Conservation (phyloP, 2,888 invertebrate species). For the Nematopogon swammerdamellus region DNA sequence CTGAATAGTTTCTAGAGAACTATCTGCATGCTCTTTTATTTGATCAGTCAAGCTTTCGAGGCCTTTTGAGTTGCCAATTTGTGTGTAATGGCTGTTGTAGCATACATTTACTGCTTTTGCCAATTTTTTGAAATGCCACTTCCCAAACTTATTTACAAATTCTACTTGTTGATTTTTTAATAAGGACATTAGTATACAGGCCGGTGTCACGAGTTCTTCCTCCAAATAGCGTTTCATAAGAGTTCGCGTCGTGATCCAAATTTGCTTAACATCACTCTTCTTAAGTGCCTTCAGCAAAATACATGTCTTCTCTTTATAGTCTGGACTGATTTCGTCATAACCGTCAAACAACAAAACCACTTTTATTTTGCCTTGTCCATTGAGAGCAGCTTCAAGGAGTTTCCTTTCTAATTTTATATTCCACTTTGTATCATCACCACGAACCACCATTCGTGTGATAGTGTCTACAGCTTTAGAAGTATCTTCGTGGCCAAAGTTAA, state of each 20-base stretch:
- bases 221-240: neutral
- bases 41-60: too few species aligned
- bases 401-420: neutral
- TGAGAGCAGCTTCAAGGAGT: neutral
- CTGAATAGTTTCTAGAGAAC: too few species aligned
- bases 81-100: neutral
- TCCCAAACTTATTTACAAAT: neutral
- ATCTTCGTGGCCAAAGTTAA: neutral
- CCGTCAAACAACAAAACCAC: neutral
- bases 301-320: neutral
- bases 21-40: too few species aligned
- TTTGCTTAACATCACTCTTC: neutral
- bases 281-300: neutral
- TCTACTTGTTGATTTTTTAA: neutral
- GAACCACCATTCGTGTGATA: neutral
- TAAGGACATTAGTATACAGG: neutral
- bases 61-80: neutral
- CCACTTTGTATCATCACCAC: neutral
- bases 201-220: neutral
- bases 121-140: neutral
- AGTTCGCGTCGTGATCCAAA: neutral
- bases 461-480: neutral
- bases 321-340: neutral
- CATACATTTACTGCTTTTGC: too few species aligned
- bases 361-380: neutral